These are phyloP conservation scores for Gallinago nigripennis DNA, from an alignment of 2,797 vertebrate genomes.

Conservation along the genomic window DNA sequence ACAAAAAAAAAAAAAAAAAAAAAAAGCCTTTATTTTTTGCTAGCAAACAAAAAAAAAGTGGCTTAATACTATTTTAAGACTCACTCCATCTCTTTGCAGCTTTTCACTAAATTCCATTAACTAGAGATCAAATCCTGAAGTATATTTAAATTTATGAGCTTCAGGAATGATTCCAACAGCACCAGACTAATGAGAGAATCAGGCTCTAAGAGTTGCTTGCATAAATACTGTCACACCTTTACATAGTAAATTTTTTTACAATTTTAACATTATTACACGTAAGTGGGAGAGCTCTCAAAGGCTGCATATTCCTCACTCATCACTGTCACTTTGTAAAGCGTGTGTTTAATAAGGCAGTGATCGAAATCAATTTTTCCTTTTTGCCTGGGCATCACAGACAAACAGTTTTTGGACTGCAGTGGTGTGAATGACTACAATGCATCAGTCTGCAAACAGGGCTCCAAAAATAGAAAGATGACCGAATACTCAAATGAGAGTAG, in stretches of 20 bases:
- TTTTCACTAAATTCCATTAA: slow-evolving; percentile 19
- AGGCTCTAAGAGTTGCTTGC: background rate
- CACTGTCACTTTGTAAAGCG: background rate
- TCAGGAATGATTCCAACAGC: background rate
- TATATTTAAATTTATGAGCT: background rate
- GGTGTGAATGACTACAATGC: background rate
- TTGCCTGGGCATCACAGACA: background rate
- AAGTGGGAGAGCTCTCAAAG: background rate
- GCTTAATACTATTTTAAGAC: background rate
- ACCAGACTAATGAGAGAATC: background rate
- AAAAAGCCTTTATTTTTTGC: background rate
- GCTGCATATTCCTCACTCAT: background rate
- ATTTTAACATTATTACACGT: background rate
- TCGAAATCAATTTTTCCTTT: background rate
- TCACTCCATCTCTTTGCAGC: background rate
- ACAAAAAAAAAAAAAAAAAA: background rate
- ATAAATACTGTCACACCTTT: background rate
- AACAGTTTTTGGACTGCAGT: background rate
- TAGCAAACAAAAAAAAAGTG: background rate
- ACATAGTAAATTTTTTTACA: background rate
- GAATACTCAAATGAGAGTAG: background rate
- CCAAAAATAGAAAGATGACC: background rate
- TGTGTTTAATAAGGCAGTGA: background rate
- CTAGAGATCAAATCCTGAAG: background rate
- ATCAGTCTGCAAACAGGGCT: background rate